Base-by-base conservation (phyloP, 1,140 invertebrate species). In the Reticulitermes speratus region DNA sequence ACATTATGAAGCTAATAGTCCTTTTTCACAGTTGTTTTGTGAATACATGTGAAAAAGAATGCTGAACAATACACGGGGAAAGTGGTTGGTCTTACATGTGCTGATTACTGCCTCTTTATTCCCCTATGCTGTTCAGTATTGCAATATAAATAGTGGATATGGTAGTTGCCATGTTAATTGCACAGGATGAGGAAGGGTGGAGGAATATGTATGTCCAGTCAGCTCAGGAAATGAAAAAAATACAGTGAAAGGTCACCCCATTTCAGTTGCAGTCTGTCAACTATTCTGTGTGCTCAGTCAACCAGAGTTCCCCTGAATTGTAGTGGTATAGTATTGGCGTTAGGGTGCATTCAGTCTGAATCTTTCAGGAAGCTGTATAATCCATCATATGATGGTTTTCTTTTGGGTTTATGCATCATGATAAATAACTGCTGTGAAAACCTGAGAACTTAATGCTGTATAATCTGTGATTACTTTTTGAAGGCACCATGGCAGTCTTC, bases 251-350 rank as follows among this genome's bases (percentile, higher is more conserved):
- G 65, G 65, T 75, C 65, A 75, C 65, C 65, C 65, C n/a, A 75
- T 14, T 75, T 75, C 65, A 75, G 65, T 75, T 30, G 65, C 65
- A 75, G 21, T 75, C 65, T 75, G 65, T n/a, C 14, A 6, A 30
- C 65, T 75, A 75, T 75, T 75, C 65, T 75, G 65, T 75, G 65
- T 75, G 65, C 65, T 75, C 65, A 75, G 8, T 75, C 65, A 75
- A 2, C n/a, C n/a, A 25, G n/a, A 75, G 9, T 75, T 75, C 65
- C 65, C n/a, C 0, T 75, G 65, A 7, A 30, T 25, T 30, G 8
- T 25, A 25, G 65, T 75, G 7, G 5, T 75, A 25, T 75, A n/a
- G 65, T 75, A 12, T 25, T 30, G 65, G 16, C 1, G n/a, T 25
- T n/a, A 75, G 65, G 7, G 25, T 75, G n/a, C 8, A 75, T n/a